Evolutionary conservation across 1,140 invertebrate species (phyloP).

Genomic region (Diplogasteroides magnus): DNA sequence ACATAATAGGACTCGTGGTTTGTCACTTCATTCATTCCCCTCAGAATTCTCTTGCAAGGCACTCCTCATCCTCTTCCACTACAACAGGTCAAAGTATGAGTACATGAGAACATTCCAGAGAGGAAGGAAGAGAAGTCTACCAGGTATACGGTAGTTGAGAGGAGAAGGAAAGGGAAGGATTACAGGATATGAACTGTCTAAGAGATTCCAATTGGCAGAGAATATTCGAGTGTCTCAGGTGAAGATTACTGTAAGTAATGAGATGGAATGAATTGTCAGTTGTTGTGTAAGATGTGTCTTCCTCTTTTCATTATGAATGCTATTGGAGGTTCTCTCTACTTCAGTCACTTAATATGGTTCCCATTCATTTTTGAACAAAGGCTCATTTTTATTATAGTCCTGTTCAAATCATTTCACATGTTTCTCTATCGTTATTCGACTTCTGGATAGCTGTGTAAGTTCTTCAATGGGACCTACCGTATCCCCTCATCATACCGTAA

Average conservation of each 20-base stretch:
- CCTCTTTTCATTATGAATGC: neutral
- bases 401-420: neutral
- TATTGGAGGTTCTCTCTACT: neutral
- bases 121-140: neutral
- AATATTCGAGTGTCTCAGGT: neutral
- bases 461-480: no score
- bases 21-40: neutral
- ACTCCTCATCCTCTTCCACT: neutral
- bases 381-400: neutral
- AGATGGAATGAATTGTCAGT: neutral
- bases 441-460: neutral
- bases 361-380: neutral
- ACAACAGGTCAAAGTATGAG: neutral
- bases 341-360: neutral
- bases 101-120: neutral
- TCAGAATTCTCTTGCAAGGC: neutral
- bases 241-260: neutral
- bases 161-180: no score
- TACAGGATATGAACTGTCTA: neutral
- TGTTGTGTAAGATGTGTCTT: neutral
- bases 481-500: no score
- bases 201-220: neutral
- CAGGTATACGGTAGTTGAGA: no score
- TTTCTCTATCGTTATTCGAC: neutral
- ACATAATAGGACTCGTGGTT: neutral